Evolutionary conservation across 2,797 vertebrate genomes (phyloP).

Genomic region (Sorex maritimensis): DNA sequence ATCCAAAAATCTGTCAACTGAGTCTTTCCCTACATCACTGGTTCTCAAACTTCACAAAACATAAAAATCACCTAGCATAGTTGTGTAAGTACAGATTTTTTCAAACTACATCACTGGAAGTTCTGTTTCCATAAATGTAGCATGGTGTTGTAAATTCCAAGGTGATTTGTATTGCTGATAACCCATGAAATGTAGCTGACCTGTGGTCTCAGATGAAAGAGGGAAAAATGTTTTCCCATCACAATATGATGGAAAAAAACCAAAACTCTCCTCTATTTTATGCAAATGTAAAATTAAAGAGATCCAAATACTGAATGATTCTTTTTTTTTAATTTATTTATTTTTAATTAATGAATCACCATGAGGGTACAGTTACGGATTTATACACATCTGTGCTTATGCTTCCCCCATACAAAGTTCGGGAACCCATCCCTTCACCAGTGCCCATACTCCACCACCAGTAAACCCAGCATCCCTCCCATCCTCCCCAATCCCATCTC

Average conservation of each 20-base stretch:
- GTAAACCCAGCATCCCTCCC: no score
- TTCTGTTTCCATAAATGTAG: slow-evolving; percentile 11
- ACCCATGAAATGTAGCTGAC: background rate
- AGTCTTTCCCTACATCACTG: background rate
- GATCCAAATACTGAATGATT: slow-evolving; percentile 28
- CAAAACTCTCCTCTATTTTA: background rate
- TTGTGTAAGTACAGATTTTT: slow-evolving; percentile 51
- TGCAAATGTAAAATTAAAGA: slow-evolving; percentile 26
- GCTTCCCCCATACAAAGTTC: no score
- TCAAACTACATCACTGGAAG: slow-evolving; percentile 17
- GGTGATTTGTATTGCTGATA: background rate
- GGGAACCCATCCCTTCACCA: no score
- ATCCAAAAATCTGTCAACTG: background rate
- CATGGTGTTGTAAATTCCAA: slow-evolving; percentile 31
- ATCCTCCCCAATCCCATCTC: no score
- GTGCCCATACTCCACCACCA: no score
- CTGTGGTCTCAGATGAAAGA: slow-evolving; percentile 45
- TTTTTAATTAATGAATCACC: no score
- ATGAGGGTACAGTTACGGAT: no score
- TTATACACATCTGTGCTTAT: no score
- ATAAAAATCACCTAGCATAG: background rate
- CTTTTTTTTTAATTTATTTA: no score
- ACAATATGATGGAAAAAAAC: slow-evolving; percentile 2
- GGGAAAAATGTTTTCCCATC: slow-evolving; percentile 20
- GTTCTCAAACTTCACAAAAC: slow-evolving; percentile 34